These are phyloP conservation scores for Epistrophe eligans DNA, from an alignment of 2,888 invertebrate species.

Conservation along the genomic window DNA sequence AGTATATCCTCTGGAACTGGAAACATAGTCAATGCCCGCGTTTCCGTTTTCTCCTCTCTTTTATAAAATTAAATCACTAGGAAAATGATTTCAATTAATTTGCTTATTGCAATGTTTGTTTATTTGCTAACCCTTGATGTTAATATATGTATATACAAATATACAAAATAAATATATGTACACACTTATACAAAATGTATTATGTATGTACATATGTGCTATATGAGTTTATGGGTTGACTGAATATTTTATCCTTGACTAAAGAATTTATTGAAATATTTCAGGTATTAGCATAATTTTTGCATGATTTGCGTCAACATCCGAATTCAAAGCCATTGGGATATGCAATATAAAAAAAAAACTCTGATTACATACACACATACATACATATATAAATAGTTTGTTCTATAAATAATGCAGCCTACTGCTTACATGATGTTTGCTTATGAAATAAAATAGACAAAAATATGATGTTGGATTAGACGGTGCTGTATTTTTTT, in stretches of 20 bases:
- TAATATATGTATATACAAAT: conserved; percentile 4
- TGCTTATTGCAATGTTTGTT: conserved; percentile 68
- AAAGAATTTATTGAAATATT: conserved; percentile 67
- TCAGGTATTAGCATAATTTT: conserved; percentile 67
- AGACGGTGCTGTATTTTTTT: background rate
- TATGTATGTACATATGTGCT: background rate
- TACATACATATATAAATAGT: background rate
- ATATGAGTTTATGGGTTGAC: conserved; percentile 2
- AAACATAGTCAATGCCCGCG: background rate
- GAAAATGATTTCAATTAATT: conserved; percentile 74
- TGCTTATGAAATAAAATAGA: conserved; percentile 8
- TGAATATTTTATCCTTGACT: conserved; percentile 33
- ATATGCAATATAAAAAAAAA: conserved; percentile 21
- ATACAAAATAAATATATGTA: background rate
- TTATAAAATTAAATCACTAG: conserved; percentile 56
- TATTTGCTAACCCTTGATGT: conserved; percentile 58
- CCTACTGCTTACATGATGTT: conserved; percentile 3
- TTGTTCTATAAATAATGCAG: conserved; percentile 12
- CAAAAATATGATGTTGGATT: background rate
- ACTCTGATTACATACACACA: background rate
- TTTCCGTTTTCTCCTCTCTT: background rate
- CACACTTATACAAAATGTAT: background rate
- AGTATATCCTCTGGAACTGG: background rate
- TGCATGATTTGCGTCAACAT: conserved; percentile 60
- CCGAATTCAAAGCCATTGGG: conserved; percentile 3